Evolutionary conservation across 2,797 vertebrate genomes (phyloP).

Genomic region (Gymnoscopelus braueri): DNA sequence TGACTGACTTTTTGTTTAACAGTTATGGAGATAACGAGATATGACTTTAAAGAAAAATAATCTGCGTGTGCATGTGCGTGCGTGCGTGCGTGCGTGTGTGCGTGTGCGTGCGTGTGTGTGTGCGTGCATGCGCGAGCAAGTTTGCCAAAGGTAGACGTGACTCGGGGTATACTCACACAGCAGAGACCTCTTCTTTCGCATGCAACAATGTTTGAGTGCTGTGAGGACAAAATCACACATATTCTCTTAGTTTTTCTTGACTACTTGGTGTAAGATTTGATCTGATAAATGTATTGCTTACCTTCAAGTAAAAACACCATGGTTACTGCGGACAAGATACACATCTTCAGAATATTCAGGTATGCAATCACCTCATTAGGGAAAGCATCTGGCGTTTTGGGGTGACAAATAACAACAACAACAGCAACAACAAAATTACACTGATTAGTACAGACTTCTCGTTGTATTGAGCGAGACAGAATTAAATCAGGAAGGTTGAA

Average conservation of each 20-base stretch:
- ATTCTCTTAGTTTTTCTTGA: constrained; percentile 37
- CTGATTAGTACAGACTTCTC: constrained; percentile 59
- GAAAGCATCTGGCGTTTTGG: constrained; percentile 45
- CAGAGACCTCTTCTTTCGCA: constrained; percentile 30
- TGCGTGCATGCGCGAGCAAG: not conserved
- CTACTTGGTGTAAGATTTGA: constrained; percentile 23
- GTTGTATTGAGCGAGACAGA: constrained; percentile 47
- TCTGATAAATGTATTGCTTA: constrained; percentile 33
- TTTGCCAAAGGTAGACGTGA: constrained; percentile 34
- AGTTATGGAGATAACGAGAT: constrained; percentile 46
- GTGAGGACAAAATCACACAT: constrained; percentile 28
- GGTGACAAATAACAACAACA: not conserved
- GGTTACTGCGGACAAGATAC: constrained; percentile 45
- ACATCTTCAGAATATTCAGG: constrained; percentile 62
- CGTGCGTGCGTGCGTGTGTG: constrained; percentile 2
- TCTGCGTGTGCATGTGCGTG: not conserved
- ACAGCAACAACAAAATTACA: constrained; percentile 11
- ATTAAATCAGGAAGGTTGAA: constrained; percentile 54
- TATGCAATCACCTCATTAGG: constrained; percentile 47
- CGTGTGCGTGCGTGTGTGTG: constrained; percentile 5
- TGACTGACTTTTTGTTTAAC: constrained; percentile 55
- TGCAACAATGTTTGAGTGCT: constrained; percentile 47
- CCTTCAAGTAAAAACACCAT: constrained; percentile 53
- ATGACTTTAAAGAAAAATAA: constrained; percentile 24
- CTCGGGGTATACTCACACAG: constrained; percentile 40